Evolutionary conservation across 2,888 invertebrate species (phyloP).

Genomic region (Uropetala carovei): DNA sequence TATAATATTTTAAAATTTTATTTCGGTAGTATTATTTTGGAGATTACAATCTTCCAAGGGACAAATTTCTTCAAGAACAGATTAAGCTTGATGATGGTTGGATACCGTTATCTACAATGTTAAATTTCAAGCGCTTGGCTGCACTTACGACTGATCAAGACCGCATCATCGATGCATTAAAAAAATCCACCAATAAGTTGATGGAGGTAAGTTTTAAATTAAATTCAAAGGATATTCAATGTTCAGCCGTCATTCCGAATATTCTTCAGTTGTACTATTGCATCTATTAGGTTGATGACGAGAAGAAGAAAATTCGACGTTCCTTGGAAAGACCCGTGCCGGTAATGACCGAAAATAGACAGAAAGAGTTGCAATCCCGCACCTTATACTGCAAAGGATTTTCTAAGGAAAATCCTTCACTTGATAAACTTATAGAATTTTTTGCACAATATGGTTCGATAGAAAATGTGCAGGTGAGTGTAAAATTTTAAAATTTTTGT

Average conservation of each 20-base stretch:
- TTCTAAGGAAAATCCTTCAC: slow-evolving; percentile 80
- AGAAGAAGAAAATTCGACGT: slow-evolving; percentile 85
- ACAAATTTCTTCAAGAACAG: slow-evolving; percentile 94
- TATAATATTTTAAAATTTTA: slow-evolving; percentile 46
- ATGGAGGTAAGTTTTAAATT: slow-evolving; percentile 81
- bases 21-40: slow-evolving; percentile 85
- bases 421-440: slow-evolving; percentile 86
- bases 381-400: slow-evolving; percentile 95
- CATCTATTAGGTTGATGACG: slow-evolving; percentile 80
- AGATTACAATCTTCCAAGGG: slow-evolving; percentile 92
- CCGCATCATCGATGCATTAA: slow-evolving; percentile 85
- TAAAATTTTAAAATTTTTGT: slow-evolving; percentile 19
- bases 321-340: slow-evolving; percentile 86
- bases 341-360: slow-evolving; percentile 88
- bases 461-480: slow-evolving; percentile 79
- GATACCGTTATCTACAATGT: slow-evolving; percentile 89
- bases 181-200: slow-evolving; percentile 84
- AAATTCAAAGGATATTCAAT: neutral
- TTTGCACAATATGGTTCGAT: slow-evolving; percentile 83
- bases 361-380: slow-evolving; percentile 85
- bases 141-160: slow-evolving; percentile 82
- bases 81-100: slow-evolving; percentile 92
- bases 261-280: slow-evolving; percentile 52
- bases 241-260: neutral
- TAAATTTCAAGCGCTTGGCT: slow-evolving; percentile 92